Conservation (phyloP, 2,113 vertebrate genomes). For the Pachypanchax playfairii region DNA sequence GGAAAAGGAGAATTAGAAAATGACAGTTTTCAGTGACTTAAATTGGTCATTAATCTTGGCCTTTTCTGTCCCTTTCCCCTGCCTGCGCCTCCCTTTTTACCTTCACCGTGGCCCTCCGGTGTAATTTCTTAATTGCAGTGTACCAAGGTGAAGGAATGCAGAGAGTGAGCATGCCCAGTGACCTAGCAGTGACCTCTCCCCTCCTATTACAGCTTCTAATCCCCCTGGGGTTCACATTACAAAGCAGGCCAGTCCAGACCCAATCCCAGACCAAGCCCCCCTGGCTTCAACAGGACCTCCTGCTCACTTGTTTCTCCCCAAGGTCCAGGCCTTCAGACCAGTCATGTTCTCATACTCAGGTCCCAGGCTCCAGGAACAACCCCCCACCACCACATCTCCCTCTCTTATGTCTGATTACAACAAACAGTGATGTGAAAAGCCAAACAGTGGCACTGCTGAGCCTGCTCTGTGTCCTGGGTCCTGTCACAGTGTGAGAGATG, state of each 20-base stretch:
- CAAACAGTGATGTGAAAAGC: constrained; percentile 62
- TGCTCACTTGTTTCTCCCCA: constrained; percentile 66
- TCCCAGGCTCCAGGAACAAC: constrained; percentile 55
- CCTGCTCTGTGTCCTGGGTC: constrained; percentile 48
- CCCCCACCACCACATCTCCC: constrained; percentile 24
- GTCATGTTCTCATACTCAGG: constrained; percentile 67
- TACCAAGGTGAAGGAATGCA: constrained; percentile 81
- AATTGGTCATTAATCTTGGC: constrained; percentile 76
- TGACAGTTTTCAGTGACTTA: constrained; percentile 72
- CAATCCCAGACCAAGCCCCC: constrained; percentile 66
- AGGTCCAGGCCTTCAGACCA: constrained; percentile 65
- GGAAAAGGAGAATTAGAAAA: constrained; percentile 71
- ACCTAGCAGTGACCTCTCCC: constrained; percentile 80
- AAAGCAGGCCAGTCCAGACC: constrained; percentile 74
- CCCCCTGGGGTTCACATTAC: constrained; percentile 84
- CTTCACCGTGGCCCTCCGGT: constrained; percentile 73
- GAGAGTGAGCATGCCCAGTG: constrained; percentile 80
- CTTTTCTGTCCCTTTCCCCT: constrained; percentile 58
- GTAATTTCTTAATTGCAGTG: constrained; percentile 83
- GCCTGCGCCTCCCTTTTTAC: constrained; percentile 52
- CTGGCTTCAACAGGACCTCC: constrained; percentile 66
- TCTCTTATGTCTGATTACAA: constrained; percentile 64
- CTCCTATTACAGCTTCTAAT: constrained; percentile 80
- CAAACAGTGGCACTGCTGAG: constrained; percentile 63
- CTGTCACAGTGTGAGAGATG: constrained; percentile 62